Base-by-base conservation (phyloP, 1,140 invertebrate genomes). In the Nephotettix cincticeps region DNA sequence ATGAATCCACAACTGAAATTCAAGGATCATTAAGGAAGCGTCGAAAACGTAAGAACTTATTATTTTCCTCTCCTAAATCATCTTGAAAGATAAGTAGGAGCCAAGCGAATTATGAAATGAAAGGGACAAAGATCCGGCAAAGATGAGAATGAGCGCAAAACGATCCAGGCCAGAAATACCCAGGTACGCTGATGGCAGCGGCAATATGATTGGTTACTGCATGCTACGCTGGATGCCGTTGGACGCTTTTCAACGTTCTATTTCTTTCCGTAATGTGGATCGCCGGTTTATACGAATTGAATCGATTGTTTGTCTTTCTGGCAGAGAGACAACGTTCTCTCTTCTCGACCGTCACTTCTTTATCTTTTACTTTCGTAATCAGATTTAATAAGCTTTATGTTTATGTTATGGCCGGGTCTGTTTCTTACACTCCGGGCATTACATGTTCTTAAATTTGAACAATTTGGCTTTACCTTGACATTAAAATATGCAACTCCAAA, bases 221-320 rank as follows among this genome's bases (percentile, higher is more conserved):
- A 51, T 23, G 21, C 14, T 23, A 61, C 56, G 25, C 23, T 61
- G 25, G 25, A 27, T 61, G 27, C 23, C 56, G 17, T 51, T 51
- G 56, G 56, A 61, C 21, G 56, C 56, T 29, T 21, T 25, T 61
- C 56, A 61, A 61, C 56, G 56, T 61, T 61, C 56, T 61, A 61
- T 61, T 61, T 61, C 56, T 61, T 61, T 61, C 56, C 56, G 21
- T 61, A 61, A 61, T 61, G 56, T 61, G 56, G 56, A 61, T 61
- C 56, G 13, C 47, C 21, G 56, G 56, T 61, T 61, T 61, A 28
- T 61, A 61, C 56, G 56, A 61, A 27, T 61, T 61, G 56, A 61
- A 61, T 61, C 56, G 56, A 61, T 61, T 61, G 56, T 61, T 61
- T 21, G 47, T 61, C 56, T 25, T 23, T 25, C 28, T 61, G 56